Evolutionary conservation across 2,888 invertebrate genomes (phyloP).

Genomic region (Diplolepis rosae): DNA sequence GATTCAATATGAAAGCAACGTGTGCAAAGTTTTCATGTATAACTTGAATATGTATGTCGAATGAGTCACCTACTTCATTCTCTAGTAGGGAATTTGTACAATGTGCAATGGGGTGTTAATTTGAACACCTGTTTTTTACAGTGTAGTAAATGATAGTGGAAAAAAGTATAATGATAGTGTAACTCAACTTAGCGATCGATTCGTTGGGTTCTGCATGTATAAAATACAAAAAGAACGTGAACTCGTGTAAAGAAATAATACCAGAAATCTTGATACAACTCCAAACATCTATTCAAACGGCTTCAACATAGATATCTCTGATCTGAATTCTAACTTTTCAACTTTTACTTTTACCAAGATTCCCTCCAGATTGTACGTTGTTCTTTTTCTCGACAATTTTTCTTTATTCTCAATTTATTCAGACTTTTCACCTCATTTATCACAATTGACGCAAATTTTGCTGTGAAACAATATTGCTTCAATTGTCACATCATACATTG

Average conservation of each 20-base stretch:
- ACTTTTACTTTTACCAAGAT: constrained; percentile 2
- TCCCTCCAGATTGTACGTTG: background rate
- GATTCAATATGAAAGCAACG: constrained; percentile 4
- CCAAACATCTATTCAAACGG: constrained; percentile 24
- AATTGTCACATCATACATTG: background rate
- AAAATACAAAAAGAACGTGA: background rate
- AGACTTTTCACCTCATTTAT: constrained; percentile 17
- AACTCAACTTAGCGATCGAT: background rate
- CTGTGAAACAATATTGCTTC: background rate
- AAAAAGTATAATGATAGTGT: background rate
- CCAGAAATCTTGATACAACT: background rate
- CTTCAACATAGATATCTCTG: constrained; percentile 26
- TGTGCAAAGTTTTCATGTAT: background rate
- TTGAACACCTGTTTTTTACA: constrained; percentile 25
- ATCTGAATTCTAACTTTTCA: constrained; percentile 24
- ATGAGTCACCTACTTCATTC: background rate
- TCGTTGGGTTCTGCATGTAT: background rate
- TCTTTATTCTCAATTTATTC: constrained; percentile 20
- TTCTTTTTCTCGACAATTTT: constrained; percentile 4
- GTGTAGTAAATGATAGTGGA: background rate
- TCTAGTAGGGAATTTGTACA: background rate
- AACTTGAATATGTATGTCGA: background rate
- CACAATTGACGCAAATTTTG: background rate
- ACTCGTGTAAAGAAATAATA: constrained; percentile 10
- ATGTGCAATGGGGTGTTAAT: constrained; percentile 21